Evolutionary conservation across 1,140 invertebrate species (phyloP), one percentile per base, ranked within the genome.

Genomic region (Philaenus spumarius): DNA sequence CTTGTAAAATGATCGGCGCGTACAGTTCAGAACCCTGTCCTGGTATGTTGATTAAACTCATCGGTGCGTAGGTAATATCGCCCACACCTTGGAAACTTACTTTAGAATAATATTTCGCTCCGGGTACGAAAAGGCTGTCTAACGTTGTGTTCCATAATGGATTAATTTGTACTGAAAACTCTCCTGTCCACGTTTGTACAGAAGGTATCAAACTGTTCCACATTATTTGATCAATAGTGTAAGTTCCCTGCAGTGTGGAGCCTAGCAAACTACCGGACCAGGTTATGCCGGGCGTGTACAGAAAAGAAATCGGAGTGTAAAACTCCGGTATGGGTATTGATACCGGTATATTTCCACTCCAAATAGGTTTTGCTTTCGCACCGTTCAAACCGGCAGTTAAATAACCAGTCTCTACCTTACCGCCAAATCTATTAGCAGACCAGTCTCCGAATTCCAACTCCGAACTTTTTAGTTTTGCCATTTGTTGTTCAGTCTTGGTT

Each of bases 341-440:
- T 11, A 23, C 35, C 22, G 61, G 61, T n/a, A 62, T 11, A 15
- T 24, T 30, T 39, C 61, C 61, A 20, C 51, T 50, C 61, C 61
- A 62, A n/a, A 62, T 14, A 23, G 61, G 56, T 23, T 34, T 42
- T 14, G 23, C 15, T 7, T 30, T 34, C 14, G 35, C 17, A 35
- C 45, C 45, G 15, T 23, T 6, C 23, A 52, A 35, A 14, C 51
- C 50, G 17, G 50, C 51, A 30, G 43, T 47, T 47, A 62, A 37
- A 26, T 40, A 55, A 26, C 60, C 60, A 23, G 55, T 54, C 11
- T 26, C 5, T 7, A 62, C 60, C 51, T 47, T 58, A 15, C 60
- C 60, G 35, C 47, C 47, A 35, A 30, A 51, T 15, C 30, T 51
- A 14, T 23, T 23, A 17, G n/a, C 30, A n/a, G 24, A 14, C 47